A percentile compares a stretch with the other conserved stretches of the same genome.
These are phyloP conservation scores for Parnassius mnemosyne DNA, from an alignment of 2,888 invertebrate genomes.

Conservation along the genomic window DNA sequence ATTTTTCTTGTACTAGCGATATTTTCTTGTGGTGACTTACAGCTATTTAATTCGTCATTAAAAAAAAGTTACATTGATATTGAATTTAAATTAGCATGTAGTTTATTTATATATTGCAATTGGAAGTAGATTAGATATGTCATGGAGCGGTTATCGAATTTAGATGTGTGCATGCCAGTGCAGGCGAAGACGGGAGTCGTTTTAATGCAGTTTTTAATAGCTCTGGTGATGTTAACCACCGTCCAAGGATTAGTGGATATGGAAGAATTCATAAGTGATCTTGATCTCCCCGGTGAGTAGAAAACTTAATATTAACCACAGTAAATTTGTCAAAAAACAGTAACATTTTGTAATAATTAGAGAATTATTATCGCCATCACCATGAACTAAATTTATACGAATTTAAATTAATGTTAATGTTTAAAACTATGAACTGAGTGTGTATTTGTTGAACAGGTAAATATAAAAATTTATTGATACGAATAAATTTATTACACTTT, in stretches of 20 bases:
- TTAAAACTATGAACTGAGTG: too few species aligned
- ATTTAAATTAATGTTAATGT: too few species aligned
- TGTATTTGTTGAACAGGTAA: too few species aligned
- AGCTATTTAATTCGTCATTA: background rate
- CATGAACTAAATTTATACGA: too few species aligned
- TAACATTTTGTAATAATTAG: too few species aligned
- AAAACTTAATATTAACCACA: background rate
- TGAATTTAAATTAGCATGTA: constrained; percentile 8
- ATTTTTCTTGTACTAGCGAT: background rate
- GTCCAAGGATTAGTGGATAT: constrained; percentile 15
- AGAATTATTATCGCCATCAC: too few species aligned
- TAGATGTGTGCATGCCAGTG: constrained; percentile 8
- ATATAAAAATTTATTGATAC: too few species aligned
- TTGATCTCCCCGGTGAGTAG: constrained; percentile 24
- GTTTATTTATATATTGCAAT: background rate
- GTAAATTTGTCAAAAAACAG: too few species aligned
- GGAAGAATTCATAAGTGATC: constrained; percentile 22
- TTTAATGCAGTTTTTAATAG: constrained; percentile 12
- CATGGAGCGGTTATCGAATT: constrained; percentile 9
- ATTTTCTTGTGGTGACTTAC: background rate
- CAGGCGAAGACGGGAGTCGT: constrained; percentile 1
- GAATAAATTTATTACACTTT: too few species aligned
- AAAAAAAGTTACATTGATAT: background rate
- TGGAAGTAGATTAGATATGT: constrained; percentile 6
- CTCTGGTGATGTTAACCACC: constrained; percentile 8